These are phyloP conservation scores for Salvator merianae DNA, from an alignment of 2,113 vertebrate species.

Conservation along the genomic window DNA sequence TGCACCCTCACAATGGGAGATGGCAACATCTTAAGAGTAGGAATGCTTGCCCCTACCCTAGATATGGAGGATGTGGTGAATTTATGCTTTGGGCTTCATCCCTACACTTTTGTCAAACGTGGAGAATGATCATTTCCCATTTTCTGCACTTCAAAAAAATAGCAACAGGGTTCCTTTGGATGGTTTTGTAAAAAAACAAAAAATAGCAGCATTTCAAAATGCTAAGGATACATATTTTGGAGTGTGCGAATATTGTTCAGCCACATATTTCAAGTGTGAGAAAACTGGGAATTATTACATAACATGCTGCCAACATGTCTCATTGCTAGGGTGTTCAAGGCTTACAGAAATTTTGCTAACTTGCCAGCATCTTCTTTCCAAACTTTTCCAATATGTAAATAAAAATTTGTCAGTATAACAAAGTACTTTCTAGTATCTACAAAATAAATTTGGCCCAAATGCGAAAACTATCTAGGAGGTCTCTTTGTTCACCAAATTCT, in stretches of 20 bases:
- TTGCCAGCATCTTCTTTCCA: neutral
- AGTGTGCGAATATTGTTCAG: neutral
- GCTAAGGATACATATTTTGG: neutral
- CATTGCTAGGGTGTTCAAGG: neutral
- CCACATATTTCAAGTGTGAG: neutral
- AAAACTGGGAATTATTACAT: neutral
- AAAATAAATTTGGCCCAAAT: neutral
- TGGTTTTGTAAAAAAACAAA: neutral
- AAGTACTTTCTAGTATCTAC: neutral
- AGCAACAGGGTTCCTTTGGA: no score
- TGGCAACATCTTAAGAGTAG: no score
- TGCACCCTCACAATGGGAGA: no score
- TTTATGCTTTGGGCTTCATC: no score
- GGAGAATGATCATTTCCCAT: no score
- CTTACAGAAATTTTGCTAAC: neutral
- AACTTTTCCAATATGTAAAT: neutral
- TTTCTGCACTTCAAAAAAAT: no score
- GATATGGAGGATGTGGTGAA: no score
- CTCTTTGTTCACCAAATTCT: neutral
- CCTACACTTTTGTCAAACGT: no score
- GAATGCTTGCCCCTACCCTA: no score
- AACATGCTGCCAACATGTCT: neutral
- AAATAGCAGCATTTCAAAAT: neutral
- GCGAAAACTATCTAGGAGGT: neutral
- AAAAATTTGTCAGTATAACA: neutral